Percentiles rank a stretch among this genome's conserved stretches.
phyloP scores from a whole-genome alignment of 2,113 vertebrate genomes.

The Chaetops frenatus region DNA sequence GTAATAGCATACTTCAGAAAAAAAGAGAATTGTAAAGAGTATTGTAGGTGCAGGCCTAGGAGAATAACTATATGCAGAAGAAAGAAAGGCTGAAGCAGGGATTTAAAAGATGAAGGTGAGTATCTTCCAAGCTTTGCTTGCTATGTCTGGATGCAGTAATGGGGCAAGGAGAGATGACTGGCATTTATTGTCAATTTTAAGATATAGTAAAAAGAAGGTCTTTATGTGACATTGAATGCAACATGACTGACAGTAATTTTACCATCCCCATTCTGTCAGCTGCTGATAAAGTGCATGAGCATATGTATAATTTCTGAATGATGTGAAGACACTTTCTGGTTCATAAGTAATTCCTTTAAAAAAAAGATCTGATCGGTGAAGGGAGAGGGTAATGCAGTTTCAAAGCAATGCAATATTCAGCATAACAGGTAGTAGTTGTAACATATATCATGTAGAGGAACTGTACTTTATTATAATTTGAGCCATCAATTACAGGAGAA shows the following conservation, averaged over 20 bases:
- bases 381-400: constrained; percentile 24
- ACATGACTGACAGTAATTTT: constrained; percentile 57
- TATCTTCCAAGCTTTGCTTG: not conserved
- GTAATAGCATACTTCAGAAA: not conserved
- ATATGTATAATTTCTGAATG: constrained; percentile 63
- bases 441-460: constrained; percentile 46
- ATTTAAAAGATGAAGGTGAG: not conserved
- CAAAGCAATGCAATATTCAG: constrained; percentile 58
- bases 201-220: constrained; percentile 48
- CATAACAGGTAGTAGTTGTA: constrained; percentile 44
- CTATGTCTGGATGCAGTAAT: constrained; percentile 21
- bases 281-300: constrained; percentile 49
- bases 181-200: constrained; percentile 60
- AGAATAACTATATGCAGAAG: not conserved
- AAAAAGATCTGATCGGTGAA: not conserved
- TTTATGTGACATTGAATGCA: constrained; percentile 58
- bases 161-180: constrained; percentile 7
- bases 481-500: constrained; percentile 44
- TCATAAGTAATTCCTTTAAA: constrained; percentile 38
- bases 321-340: constrained; percentile 52
- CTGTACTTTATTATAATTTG: constrained; percentile 38
- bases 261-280: constrained; percentile 46
- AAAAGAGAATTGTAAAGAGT: not conserved
- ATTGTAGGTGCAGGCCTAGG: not conserved
- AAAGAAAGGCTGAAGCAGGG: not conserved